These are phyloP conservation scores for Potamilus streckersoni DNA, from an alignment of 1,140 invertebrate species.

Conservation along the genomic window DNA sequence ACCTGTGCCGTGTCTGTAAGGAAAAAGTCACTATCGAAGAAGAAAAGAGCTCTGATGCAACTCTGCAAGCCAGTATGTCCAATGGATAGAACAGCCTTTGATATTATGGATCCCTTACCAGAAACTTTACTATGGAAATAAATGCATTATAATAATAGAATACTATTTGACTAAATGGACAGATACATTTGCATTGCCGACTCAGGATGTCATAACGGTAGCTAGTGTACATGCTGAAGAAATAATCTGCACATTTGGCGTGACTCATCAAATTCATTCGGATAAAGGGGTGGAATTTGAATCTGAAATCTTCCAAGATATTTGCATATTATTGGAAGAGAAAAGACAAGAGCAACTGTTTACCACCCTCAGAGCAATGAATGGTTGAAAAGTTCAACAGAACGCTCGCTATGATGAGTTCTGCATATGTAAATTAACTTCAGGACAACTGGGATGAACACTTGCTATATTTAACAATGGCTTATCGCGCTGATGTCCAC, in stretches of 20 bases:
- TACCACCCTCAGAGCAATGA: slow-evolving; percentile 1
- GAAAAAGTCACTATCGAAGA: too few species aligned
- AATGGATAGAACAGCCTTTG: too few species aligned
- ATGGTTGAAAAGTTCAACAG: neutral
- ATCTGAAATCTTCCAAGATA: slow-evolving; percentile 1
- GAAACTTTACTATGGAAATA: neutral
- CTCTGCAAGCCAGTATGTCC: too few species aligned
- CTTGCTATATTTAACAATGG: too few species aligned
- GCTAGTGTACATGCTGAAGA: neutral
- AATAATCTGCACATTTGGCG: neutral
- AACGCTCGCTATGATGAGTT: neutral
- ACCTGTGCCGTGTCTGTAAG: too few species aligned
- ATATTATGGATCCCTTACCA: too few species aligned
- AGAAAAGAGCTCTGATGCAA: too few species aligned
- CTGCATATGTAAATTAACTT: neutral
- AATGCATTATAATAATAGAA: slow-evolving; percentile 1
- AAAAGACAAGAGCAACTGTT: slow-evolving; percentile 2
- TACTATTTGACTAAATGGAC: slow-evolving; percentile 15
- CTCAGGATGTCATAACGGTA: slow-evolving; percentile 6
- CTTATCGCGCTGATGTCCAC: too few species aligned
- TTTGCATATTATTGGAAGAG: neutral
- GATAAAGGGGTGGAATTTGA: neutral
- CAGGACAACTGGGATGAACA: too few species aligned
- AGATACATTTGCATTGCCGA: neutral
- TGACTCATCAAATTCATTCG: neutral